Conservation (phyloP, 2,113 vertebrate species). For the Actenoides hombroni region DNA sequence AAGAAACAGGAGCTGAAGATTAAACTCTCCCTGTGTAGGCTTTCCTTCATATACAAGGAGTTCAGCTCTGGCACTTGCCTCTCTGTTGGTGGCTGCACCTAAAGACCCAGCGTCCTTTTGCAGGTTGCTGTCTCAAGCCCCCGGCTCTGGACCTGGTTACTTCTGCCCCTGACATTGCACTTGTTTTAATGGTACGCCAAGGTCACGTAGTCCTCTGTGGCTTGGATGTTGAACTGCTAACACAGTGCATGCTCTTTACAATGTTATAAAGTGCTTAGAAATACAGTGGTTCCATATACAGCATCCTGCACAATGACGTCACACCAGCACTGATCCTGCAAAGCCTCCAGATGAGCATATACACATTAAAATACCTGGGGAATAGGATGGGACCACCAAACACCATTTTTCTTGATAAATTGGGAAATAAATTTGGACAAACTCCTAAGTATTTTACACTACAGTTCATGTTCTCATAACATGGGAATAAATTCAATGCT, state of each 20-base stretch:
- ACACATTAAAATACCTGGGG: not conserved
- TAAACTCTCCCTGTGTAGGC: not conserved
- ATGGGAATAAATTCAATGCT: not conserved
- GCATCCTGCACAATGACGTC: too few species aligned
- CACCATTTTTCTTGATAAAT: not conserved
- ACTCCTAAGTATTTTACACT: not conserved
- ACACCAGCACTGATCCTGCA: not conserved
- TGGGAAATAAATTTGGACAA: not conserved
- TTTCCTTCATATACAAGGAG: not conserved
- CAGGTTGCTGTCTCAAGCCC: not conserved
- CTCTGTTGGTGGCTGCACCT: not conserved
- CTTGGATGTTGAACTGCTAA: not conserved
- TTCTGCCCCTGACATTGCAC: not conserved
- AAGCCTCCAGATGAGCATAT: not conserved
- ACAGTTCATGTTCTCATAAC: not conserved
- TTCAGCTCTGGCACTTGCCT: not conserved
- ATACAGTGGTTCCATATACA: not conserved
- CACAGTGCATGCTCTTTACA: not conserved
- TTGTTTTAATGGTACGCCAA: not conserved
- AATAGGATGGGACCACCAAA: not conserved
- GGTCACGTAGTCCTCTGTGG: not conserved
- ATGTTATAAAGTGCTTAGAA: fast-evolving
- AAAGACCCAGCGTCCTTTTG: not conserved
- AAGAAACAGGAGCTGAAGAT: not conserved
- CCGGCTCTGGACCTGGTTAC: not conserved